A percentile compares a stretch with the other conserved stretches of the same genome.
Evolutionary conservation across 2,888 invertebrate genomes (phyloP).

Genomic region (Synergus umbraculus): DNA sequence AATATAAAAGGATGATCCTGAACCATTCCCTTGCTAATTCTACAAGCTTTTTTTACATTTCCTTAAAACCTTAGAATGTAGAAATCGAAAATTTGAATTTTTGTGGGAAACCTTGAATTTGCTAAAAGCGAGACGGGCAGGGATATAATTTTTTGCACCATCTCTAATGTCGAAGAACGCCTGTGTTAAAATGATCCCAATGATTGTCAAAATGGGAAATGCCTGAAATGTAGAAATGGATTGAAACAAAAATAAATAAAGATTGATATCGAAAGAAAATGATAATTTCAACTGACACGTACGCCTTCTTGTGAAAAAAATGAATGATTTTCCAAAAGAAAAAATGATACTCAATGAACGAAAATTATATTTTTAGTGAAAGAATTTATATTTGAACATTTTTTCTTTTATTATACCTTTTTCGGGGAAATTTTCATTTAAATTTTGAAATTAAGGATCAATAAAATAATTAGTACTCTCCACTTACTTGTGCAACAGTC

Average conservation of each 20-base stretch:
- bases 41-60: background rate
- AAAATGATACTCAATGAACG: background rate
- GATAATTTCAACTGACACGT: background rate
- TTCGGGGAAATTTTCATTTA: slow-evolving; percentile 1
- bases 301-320: background rate
- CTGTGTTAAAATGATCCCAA: slow-evolving; percentile 68
- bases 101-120: slow-evolving; percentile 72
- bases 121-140: slow-evolving; percentile 68
- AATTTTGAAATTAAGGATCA: background rate
- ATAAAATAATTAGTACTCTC: background rate
- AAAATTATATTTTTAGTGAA: background rate
- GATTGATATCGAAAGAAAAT: background rate
- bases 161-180: slow-evolving; percentile 67
- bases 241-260: background rate
- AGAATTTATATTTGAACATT: background rate
- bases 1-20: background rate
- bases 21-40: background rate
- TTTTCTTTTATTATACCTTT: background rate
- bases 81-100: slow-evolving; percentile 35
- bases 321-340: background rate
- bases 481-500: slow-evolving; percentile 81
- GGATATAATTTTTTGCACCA: slow-evolving; percentile 66
- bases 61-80: background rate
- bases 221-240: slow-evolving; percentile 64
- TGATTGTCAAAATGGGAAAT: slow-evolving; percentile 69